Conservation (phyloP, 2,888 invertebrate genomes). For the Lochmaea crataegi region DNA sequence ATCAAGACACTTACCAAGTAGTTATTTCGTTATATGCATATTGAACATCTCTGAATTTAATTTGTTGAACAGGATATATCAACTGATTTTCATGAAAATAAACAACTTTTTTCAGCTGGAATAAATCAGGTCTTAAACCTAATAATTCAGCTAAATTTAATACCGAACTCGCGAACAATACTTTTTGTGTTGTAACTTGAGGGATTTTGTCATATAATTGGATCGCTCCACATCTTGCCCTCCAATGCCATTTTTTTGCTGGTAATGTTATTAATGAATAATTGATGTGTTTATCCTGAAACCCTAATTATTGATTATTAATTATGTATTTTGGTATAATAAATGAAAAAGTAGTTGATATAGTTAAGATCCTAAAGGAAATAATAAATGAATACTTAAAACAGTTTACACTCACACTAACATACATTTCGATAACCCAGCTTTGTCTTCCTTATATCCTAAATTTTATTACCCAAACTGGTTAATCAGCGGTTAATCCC, state of each 20-base stretch:
- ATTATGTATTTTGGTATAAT: not conserved
- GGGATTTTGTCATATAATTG: slow-evolving; percentile 73
- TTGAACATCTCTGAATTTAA: slow-evolving; percentile 78
- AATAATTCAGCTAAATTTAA: slow-evolving; percentile 77
- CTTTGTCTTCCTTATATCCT: too few relatives aligned
- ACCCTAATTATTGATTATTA: slow-evolving; percentile 20
- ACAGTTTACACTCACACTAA: too few relatives aligned
- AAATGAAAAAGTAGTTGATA: not conserved
- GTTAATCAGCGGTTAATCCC: too few relatives aligned
- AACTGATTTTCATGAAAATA: slow-evolving; percentile 86
- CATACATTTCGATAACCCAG: too few relatives aligned
- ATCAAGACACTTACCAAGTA: slow-evolving; percentile 68
- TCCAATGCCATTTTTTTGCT: slow-evolving; percentile 84
- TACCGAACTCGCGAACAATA: slow-evolving; percentile 76
- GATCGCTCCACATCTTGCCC: slow-evolving; percentile 76
- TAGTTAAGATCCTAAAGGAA: not conserved
- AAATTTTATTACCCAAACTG: too few relatives aligned
- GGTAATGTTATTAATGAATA: slow-evolving; percentile 70
- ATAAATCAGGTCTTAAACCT: slow-evolving; percentile 74
- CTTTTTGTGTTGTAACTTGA: slow-evolving; percentile 66
- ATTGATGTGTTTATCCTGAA: slow-evolving; percentile 43
- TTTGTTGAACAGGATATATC: slow-evolving; percentile 74
- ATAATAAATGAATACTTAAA: too few relatives aligned
- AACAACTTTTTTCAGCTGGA: slow-evolving; percentile 71
- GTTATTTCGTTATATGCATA: slow-evolving; percentile 81